phyloP scores from a whole-genome alignment of 2,797 vertebrate genomes.

The Cynodonichthys magdalenae region DNA sequence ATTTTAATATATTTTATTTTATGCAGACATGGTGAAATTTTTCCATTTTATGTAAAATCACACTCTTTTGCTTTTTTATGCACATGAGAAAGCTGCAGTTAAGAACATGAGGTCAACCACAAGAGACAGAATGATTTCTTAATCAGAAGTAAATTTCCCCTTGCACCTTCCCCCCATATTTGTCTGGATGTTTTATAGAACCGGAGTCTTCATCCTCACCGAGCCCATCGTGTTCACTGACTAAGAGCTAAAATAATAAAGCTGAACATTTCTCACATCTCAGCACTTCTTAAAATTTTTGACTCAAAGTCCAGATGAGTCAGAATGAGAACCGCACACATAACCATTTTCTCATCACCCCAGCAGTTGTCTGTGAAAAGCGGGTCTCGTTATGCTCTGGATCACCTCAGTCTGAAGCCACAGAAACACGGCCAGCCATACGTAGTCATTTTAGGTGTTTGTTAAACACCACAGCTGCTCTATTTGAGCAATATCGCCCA shows the following conservation, averaged over 20 bases:
- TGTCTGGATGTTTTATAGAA: slow-evolving; percentile 33
- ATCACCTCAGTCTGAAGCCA: slow-evolving; percentile 50
- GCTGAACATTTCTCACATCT: slow-evolving; percentile 55
- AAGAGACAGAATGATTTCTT: slow-evolving; percentile 34
- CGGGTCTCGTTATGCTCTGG: slow-evolving; percentile 34
- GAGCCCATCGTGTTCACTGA: slow-evolving; percentile 55
- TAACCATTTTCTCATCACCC: slow-evolving; percentile 69
- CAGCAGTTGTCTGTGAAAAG: slow-evolving; percentile 53
- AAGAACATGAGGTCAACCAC: slow-evolving; percentile 42
- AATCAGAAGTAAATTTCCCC: slow-evolving; percentile 27
- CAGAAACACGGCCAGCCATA: slow-evolving; percentile 45
- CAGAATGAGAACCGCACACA: slow-evolving; percentile 65
- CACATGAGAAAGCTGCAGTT: slow-evolving; percentile 26
- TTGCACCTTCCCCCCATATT: slow-evolving; percentile 21
- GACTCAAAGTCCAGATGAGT: slow-evolving; percentile 66
- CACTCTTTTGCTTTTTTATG: slow-evolving; percentile 41
- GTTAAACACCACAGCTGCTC: slow-evolving; percentile 65
- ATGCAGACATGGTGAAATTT: not conserved
- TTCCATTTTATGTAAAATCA: slow-evolving; percentile 20
- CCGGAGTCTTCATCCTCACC: slow-evolving; percentile 58
- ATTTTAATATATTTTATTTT: not conserved
- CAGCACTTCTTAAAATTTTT: slow-evolving; percentile 57
- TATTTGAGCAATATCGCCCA: slow-evolving; percentile 69
- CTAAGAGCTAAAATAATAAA: slow-evolving; percentile 66
- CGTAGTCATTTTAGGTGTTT: slow-evolving; percentile 65